Percentiles rank a stretch among this genome's conserved stretches.
Conservation (phyloP, 2,113 vertebrate species). For the Neolamprologus fasciatus region DNA sequence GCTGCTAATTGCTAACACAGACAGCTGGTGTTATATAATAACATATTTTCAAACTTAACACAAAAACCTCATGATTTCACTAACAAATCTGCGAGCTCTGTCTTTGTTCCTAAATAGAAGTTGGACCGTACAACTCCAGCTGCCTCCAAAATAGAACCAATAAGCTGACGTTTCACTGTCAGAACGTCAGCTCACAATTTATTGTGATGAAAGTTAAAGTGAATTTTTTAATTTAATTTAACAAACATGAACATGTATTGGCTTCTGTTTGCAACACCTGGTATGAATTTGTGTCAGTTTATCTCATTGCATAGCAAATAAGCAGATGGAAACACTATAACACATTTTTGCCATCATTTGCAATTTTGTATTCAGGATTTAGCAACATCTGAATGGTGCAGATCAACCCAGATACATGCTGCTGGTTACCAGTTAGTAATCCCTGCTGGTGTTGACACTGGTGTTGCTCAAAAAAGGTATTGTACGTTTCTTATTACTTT, state of each 20-base stretch:
- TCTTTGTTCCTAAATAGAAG: not conserved
- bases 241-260: not conserved
- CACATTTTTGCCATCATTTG: not conserved
- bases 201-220: not conserved
- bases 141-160: not conserved
- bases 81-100: not conserved
- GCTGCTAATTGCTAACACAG: not conserved
- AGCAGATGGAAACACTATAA: not conserved
- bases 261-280: not conserved
- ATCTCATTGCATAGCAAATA: not conserved
- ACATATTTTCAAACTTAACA: not conserved
- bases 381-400: not conserved
- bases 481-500: not conserved
- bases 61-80: not conserved
- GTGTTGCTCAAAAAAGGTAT: not conserved
- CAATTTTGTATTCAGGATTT: not conserved
- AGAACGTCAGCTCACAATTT: not conserved
- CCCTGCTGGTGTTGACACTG: not conserved
- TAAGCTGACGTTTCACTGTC: not conserved
- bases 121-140: fast-evolving
- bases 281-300: not conserved
- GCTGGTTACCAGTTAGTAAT: not conserved
- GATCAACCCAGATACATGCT: not conserved
- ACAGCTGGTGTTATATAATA: not conserved
- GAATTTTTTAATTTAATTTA: fast-evolving